A percentile compares a stretch with the other conserved stretches of the same genome.
Conservation (phyloP, 1,140 invertebrate genomes). For the Cotesia vestalis region DNA sequence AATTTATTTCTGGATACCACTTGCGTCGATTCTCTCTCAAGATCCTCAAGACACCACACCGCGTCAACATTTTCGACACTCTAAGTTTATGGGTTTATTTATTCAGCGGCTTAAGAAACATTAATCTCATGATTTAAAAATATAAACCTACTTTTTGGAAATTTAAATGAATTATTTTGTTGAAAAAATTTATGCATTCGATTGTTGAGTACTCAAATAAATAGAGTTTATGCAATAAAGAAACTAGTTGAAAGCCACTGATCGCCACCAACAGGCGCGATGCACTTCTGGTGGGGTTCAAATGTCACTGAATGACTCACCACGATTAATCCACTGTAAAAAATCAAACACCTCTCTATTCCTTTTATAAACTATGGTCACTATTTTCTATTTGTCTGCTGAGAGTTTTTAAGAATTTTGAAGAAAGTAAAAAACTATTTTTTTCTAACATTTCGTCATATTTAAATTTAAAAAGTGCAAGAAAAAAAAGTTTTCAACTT, state of each 20-base stretch:
- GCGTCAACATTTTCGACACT: too few relatives aligned
- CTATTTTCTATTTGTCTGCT: too few relatives aligned
- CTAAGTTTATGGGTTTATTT: neutral
- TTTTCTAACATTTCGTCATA: too few relatives aligned
- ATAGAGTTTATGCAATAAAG: neutral
- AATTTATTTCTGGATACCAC: slow-evolving; percentile 20
- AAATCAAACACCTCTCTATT: slow-evolving; percentile 4
- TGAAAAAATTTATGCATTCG: too few relatives aligned
- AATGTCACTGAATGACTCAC: slow-evolving; percentile 57
- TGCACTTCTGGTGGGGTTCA: slow-evolving; percentile 50
- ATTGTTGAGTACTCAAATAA: too few relatives aligned
- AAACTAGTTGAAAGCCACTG: slow-evolving; percentile 49
- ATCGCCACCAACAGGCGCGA: slow-evolving; percentile 39
- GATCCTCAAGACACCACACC: neutral
- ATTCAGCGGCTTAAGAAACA: neutral
- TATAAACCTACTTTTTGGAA: neutral
- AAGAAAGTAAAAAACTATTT: too few relatives aligned
- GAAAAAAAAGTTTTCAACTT: too few relatives aligned
- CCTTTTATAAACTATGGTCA: neutral
- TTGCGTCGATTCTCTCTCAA: slow-evolving; percentile 13
- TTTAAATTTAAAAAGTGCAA: too few relatives aligned
- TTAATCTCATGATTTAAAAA: slow-evolving; percentile 5
- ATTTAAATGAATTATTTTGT: too few relatives aligned
- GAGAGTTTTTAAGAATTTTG: too few relatives aligned
- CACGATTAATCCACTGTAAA: slow-evolving; percentile 22